Percentiles rank a stretch among this genome's conserved stretches.
These are phyloP conservation scores for Phalacrocorax carbo DNA, from an alignment of 2,113 vertebrate species.

Conservation along the genomic window DNA sequence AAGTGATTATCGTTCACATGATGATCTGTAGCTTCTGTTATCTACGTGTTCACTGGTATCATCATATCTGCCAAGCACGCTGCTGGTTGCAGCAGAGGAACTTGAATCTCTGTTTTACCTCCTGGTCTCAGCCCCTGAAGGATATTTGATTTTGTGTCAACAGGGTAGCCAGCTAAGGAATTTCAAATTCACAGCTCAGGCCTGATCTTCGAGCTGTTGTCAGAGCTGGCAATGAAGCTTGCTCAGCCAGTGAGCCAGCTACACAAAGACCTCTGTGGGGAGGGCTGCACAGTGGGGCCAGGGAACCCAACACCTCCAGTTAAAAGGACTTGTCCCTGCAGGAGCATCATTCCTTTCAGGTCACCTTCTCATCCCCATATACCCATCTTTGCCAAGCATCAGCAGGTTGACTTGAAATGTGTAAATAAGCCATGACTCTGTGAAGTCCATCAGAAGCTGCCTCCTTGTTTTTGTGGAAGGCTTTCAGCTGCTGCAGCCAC, in stretches of 20 bases:
- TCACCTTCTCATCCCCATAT: neutral
- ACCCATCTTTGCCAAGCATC: neutral
- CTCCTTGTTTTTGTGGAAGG: neutral
- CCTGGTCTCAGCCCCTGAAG: neutral
- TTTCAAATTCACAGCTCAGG: neutral
- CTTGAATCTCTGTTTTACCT: neutral
- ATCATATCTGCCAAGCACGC: neutral
- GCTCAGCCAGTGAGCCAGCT: fast-evolving
- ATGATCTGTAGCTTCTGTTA: neutral
- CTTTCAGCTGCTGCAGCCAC: neutral
- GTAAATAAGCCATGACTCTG: fast-evolving
- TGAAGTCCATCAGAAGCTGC: neutral
- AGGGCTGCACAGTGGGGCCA: fast-evolving
- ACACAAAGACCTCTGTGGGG: fast-evolving
- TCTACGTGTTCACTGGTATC: neutral
- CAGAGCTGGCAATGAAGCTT: neutral
- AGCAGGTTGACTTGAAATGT: neutral
- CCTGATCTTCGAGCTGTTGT: neutral
- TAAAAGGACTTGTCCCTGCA: neutral
- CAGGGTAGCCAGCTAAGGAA: neutral
- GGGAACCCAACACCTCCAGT: neutral
- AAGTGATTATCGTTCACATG: neutral
- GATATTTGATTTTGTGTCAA: neutral
- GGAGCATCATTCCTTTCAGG: neutral
- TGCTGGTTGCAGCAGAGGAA: neutral